Conservation (phyloP, 1,140 invertebrate genomes). For the Bactericera cockerelli region DNA sequence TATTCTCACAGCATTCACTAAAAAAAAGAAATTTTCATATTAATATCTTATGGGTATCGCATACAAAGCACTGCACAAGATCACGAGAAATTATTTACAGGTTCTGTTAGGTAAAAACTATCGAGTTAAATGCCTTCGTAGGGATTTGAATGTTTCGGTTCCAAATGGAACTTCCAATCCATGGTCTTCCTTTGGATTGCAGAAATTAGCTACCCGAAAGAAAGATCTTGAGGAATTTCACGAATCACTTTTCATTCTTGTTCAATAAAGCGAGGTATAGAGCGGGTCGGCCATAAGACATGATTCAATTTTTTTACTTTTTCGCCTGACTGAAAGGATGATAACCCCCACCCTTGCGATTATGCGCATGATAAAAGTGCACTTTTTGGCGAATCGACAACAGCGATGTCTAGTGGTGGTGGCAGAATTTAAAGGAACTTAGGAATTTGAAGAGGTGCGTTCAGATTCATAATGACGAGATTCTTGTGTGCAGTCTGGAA, state of each 20-base stretch:
- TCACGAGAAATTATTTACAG: neutral
- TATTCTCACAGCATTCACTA: too few species aligned
- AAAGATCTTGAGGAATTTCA: neutral
- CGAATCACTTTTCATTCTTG: neutral
- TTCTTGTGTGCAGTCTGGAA: too few species aligned
- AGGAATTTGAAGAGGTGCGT: too few species aligned
- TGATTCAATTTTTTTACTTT: constrained; percentile 7
- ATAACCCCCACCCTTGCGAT: constrained; percentile 1
- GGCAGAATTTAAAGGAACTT: too few species aligned
- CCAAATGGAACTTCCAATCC: constrained; percentile 2
- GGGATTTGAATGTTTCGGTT: neutral
- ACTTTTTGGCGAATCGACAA: neutral
- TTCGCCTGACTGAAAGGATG: neutral
- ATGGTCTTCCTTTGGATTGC: neutral
- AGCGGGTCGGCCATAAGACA: constrained; percentile 7
- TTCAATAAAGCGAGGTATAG: too few species aligned
- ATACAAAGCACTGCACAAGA: too few species aligned
- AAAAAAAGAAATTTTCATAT: too few species aligned
- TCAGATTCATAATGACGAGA: too few species aligned
- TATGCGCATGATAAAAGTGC: neutral
- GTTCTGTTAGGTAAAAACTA: neutral
- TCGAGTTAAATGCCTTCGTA: neutral
- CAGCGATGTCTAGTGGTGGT: neutral
- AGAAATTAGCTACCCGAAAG: neutral
- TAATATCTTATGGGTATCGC: too few species aligned